These are phyloP conservation scores for Cenopis cana DNA, from an alignment of 2,888 invertebrate species.

Conservation along the genomic window DNA sequence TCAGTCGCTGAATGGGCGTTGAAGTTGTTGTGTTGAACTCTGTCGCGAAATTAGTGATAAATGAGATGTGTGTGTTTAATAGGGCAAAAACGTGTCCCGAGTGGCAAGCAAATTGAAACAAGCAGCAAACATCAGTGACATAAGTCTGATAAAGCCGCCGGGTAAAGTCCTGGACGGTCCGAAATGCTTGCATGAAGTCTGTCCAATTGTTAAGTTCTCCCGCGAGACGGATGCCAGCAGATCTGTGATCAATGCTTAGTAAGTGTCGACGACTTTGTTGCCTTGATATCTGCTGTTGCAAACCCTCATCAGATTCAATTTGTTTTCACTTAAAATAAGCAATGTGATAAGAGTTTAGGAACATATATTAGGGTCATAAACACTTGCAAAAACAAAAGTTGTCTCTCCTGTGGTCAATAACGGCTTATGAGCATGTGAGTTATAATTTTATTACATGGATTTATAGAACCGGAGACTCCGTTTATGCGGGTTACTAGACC, in stretches of 20 bases:
- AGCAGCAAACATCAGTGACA: too few relatives aligned
- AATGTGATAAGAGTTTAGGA: too few relatives aligned
- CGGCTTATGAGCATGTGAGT: too few relatives aligned
- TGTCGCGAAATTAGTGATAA: background rate
- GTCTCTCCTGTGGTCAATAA: too few relatives aligned
- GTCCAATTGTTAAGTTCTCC: slow-evolving; percentile 47
- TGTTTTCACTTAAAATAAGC: too few relatives aligned
- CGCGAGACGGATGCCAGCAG: slow-evolving; percentile 57
- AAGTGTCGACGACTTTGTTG: slow-evolving; percentile 50
- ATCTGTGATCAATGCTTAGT: slow-evolving; percentile 68
- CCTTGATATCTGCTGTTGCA: background rate
- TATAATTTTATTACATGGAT: too few relatives aligned
- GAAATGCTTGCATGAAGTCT: slow-evolving; percentile 42
- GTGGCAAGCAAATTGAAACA: background rate
- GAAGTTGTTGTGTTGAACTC: slow-evolving; percentile 43
- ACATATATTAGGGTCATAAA: too few relatives aligned
- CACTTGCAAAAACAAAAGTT: too few relatives aligned
- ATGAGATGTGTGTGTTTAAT: background rate
- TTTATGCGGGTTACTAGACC: too few relatives aligned
- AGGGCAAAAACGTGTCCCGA: background rate
- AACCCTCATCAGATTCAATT: too few relatives aligned
- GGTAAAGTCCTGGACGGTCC: background rate
- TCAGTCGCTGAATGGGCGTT: slow-evolving; percentile 50
- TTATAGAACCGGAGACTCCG: too few relatives aligned
- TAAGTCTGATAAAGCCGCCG: background rate